A percentile compares a stretch with the other conserved stretches of the same genome.
These are phyloP conservation scores for Hirtodrosophila alboralis DNA, from an alignment of 2,888 invertebrate genomes.

Conservation along the genomic window DNA sequence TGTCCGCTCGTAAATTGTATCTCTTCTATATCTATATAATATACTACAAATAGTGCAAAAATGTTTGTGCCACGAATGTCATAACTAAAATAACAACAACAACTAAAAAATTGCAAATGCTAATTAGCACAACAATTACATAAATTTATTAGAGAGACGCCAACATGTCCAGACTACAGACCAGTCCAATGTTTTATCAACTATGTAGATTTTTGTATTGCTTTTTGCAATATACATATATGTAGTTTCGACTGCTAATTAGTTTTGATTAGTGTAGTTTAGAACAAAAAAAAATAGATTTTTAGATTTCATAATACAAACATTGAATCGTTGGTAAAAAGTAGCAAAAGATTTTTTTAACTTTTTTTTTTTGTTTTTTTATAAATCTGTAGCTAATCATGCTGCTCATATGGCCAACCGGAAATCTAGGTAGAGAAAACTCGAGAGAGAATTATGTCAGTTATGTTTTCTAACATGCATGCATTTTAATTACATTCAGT, in stretches of 20 bases:
- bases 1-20: constrained; percentile 72
- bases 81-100: constrained; percentile 48
- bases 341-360: constrained; percentile 1
- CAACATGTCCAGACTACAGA: constrained; percentile 46
- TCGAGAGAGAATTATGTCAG: constrained; percentile 60
- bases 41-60: constrained; percentile 48
- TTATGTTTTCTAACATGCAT: constrained; percentile 60
- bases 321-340: no score
- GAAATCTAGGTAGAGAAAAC: constrained; percentile 48
- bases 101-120: constrained; percentile 52
- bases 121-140: constrained; percentile 73
- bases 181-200: constrained; percentile 23
- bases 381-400: constrained; percentile 30
- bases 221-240: constrained; percentile 40
- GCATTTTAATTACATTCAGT: constrained; percentile 63
- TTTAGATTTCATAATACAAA: not conserved
- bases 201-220: constrained; percentile 38
- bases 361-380: constrained; percentile 9
- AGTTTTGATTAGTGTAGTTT: constrained; percentile 62
- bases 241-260: constrained; percentile 61
- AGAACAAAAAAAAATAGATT: constrained; percentile 7
- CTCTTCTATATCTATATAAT: constrained; percentile 32
- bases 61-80: constrained; percentile 69
- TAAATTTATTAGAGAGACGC: constrained; percentile 68
- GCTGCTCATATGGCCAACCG: constrained; percentile 34